A percentile compares a stretch with the other conserved stretches of the same genome.
Evolutionary conservation across 1,140 invertebrate species (phyloP).

Genomic region (Brachionus rotundiformis): DNA sequence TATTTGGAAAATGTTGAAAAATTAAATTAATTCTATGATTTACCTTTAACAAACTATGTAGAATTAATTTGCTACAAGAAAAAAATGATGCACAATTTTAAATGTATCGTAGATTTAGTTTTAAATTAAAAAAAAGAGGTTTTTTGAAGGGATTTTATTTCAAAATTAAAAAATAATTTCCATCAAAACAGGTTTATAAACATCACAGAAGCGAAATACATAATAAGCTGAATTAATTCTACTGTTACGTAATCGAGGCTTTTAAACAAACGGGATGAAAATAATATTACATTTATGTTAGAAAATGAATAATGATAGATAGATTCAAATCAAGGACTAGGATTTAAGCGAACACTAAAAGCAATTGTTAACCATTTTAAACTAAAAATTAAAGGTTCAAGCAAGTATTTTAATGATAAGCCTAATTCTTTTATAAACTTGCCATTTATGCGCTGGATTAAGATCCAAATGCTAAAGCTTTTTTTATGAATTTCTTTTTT

Average conservation of each 20-base stretch:
- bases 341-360: slow-evolving; percentile 29
- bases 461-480: slow-evolving; percentile 11
- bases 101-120: not conserved
- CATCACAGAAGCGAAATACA: slow-evolving; percentile 13
- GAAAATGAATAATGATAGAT: not conserved
- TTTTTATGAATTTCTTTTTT: slow-evolving; percentile 7
- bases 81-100: slow-evolving; percentile 41
- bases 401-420: slow-evolving; percentile 35
- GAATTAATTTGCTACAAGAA: not conserved
- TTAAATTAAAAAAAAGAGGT: slow-evolving; percentile 16
- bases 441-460: slow-evolving; percentile 32
- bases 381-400: slow-evolving; percentile 11
- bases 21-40: not conserved
- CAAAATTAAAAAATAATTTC: not conserved
- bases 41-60: slow-evolving; percentile 31
- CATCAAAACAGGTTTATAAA: not conserved
- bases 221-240: slow-evolving; percentile 13
- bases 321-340: not conserved
- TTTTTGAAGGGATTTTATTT: slow-evolving; percentile 29
- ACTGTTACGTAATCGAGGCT: not conserved
- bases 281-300: slow-evolving; percentile 16
- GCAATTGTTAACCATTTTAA: not conserved
- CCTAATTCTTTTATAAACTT: slow-evolving; percentile 31
- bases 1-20: not conserved
- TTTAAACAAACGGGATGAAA: not conserved